Conservation (phyloP, 1,140 invertebrate species). For the Littorina saxatilis region DNA sequence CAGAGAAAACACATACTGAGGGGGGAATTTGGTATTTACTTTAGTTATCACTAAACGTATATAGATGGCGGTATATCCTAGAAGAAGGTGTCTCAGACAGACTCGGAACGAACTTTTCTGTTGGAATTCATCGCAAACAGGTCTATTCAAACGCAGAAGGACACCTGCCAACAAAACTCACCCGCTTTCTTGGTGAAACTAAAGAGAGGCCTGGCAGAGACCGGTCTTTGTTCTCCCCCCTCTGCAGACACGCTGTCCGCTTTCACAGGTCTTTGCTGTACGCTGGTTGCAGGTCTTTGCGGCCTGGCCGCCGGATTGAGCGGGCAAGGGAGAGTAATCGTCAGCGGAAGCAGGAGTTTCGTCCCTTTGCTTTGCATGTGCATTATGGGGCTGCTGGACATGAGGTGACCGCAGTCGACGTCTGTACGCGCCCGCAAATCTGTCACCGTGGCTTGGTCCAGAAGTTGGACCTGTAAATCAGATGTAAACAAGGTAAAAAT, state of each 20-base stretch:
- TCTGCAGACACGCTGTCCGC: neutral
- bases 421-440: slow-evolving; percentile 48
- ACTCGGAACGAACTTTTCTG: too few species aligned
- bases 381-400: slow-evolving; percentile 60
- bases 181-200: neutral
- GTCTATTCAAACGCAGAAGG: too few species aligned
- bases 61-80: too few species aligned
- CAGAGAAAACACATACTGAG: too few species aligned
- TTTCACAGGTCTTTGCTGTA: neutral
- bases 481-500: neutral
- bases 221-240: neutral
- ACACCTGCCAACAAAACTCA: too few species aligned
- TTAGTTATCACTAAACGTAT: too few species aligned
- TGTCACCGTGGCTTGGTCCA: slow-evolving; percentile 53
- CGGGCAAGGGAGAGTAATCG: slow-evolving; percentile 56
- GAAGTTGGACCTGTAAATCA: slow-evolving; percentile 56
- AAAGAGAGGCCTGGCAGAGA: slow-evolving; percentile 29
- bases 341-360: slow-evolving; percentile 54
- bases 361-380: slow-evolving; percentile 24
- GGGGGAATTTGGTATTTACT: too few species aligned
- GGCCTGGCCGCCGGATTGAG: slow-evolving; percentile 46
- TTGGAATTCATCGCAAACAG: too few species aligned
- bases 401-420: slow-evolving; percentile 50
- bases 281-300: slow-evolving; percentile 44
- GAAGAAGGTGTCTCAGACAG: too few species aligned